Percentiles rank a stretch among this genome's conserved stretches.
These are phyloP conservation scores for Clusia tigrina DNA, from an alignment of 2,888 invertebrate genomes.

Conservation along the genomic window DNA sequence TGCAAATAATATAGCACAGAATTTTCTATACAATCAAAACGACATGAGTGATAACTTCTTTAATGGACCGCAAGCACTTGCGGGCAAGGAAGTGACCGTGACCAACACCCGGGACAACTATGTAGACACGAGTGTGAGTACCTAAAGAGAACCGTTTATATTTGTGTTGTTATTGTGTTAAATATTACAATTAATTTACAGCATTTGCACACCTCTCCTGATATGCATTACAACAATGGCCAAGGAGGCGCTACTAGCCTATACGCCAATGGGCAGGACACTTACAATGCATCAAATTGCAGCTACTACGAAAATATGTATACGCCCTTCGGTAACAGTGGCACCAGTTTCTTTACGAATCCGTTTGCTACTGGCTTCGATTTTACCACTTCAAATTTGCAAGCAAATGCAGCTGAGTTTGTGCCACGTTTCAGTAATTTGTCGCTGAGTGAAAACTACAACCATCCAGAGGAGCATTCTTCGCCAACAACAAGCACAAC, in stretches of 20 bases:
- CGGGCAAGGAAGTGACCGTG: not conserved
- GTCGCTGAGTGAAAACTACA: constrained; percentile 36
- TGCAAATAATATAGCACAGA: not conserved
- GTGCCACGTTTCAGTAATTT: constrained; percentile 59
- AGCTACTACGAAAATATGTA: constrained; percentile 36
- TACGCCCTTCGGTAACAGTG: constrained; percentile 40
- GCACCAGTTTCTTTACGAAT: constrained; percentile 41
- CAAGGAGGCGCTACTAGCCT: constrained; percentile 38
- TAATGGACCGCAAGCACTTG: not conserved
- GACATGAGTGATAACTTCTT: not conserved
- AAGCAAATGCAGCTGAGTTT: constrained; percentile 61
- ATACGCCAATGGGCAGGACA: not conserved
- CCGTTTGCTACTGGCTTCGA: constrained; percentile 53
- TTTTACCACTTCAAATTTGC: constrained; percentile 54
- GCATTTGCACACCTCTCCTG: too few relatives aligned
- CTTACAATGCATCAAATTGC: constrained; percentile 15
- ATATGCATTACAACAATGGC: constrained; percentile 31
- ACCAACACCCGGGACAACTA: constrained; percentile 3
- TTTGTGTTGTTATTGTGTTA: too few relatives aligned
- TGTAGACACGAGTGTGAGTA: too few relatives aligned
- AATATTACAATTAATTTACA: too few relatives aligned
- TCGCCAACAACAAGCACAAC: not conserved
- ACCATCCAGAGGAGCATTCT: too few relatives aligned
- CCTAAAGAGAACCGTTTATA: too few relatives aligned
- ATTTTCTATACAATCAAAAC: not conserved